Evolutionary conservation across 2,113 vertebrate species (phyloP).

Genomic region (Bungarus multicinctus): DNA sequence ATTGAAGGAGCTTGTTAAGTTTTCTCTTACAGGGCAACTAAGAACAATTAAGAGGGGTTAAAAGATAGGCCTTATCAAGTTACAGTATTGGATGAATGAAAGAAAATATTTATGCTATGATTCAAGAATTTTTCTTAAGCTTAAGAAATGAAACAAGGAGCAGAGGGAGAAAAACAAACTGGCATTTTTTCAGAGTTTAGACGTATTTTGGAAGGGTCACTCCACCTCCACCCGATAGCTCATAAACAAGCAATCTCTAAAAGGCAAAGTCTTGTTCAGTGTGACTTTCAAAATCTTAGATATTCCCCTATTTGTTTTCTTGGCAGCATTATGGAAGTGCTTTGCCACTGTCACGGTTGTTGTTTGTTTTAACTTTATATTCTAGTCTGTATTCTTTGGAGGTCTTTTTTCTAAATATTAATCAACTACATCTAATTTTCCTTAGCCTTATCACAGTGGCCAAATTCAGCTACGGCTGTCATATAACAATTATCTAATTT

Average conservation of each 20-base stretch:
- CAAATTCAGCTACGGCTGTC: not conserved
- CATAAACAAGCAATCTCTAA: not conserved
- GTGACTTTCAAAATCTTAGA: not conserved
- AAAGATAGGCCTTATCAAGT: not conserved
- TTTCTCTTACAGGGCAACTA: not conserved
- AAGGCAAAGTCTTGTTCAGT: not conserved
- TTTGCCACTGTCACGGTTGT: not conserved
- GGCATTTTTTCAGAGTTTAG: not conserved
- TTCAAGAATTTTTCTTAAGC: not conserved
- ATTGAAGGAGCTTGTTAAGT: too few relatives aligned
- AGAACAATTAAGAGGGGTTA: not conserved
- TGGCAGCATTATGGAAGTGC: not conserved
- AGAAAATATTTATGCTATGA: constrained; percentile 12
- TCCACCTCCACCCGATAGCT: not conserved
- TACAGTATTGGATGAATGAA: not conserved
- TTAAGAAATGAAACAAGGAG: not conserved
- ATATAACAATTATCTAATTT: not conserved
- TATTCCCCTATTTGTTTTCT: not conserved
- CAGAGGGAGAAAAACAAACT: not conserved
- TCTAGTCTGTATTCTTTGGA: not conserved
- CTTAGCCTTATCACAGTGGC: not conserved
- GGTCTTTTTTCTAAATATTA: not conserved
- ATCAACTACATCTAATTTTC: not conserved
- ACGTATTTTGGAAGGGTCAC: not conserved
- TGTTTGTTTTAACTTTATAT: not conserved